A percentile compares a stretch with the other conserved stretches of the same genome.
These are phyloP conservation scores for Cyprinodon variegatus DNA, from an alignment of 2,113 vertebrate genomes.

Conservation along the genomic window DNA sequence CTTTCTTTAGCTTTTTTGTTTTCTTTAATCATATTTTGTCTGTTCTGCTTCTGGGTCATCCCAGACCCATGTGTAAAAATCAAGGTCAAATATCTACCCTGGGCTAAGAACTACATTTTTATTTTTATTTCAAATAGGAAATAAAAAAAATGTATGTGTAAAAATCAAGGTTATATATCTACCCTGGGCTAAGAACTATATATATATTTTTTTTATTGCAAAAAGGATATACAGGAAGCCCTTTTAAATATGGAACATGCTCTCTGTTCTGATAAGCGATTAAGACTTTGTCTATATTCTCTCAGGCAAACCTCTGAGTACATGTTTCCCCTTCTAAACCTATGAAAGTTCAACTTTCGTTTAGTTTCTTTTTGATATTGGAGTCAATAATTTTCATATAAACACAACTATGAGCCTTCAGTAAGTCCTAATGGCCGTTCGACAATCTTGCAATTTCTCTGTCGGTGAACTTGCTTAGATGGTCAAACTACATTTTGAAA, in stretches of 20 bases:
- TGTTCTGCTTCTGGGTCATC: background rate
- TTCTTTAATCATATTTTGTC: background rate
- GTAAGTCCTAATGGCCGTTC: too few relatives aligned
- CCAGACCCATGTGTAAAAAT: constrained; percentile 23
- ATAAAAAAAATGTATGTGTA: constrained; percentile 1
- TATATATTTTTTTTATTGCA: too few relatives aligned
- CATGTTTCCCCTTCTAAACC: background rate
- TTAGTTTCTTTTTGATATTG: background rate
- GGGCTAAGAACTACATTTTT: too few relatives aligned
- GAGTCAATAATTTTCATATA: too few relatives aligned
- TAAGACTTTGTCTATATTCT: background rate
- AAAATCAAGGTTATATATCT: background rate
- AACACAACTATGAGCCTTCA: too few relatives aligned
- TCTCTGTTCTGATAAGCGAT: background rate
- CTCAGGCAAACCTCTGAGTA: background rate
- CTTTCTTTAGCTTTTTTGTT: background rate
- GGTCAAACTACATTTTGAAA: too few relatives aligned
- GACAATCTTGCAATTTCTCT: too few relatives aligned
- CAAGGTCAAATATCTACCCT: background rate
- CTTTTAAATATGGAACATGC: background rate
- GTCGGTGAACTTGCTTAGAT: too few relatives aligned
- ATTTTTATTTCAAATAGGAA: too few relatives aligned
- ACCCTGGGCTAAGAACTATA: too few relatives aligned
- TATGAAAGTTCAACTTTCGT: background rate
- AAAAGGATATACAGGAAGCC: too few relatives aligned